Evolutionary conservation across 2,888 invertebrate genomes (phyloP), one percentile per base, ranked within the genome.

Genomic region (Pachycephus smyrnensis): DNA sequence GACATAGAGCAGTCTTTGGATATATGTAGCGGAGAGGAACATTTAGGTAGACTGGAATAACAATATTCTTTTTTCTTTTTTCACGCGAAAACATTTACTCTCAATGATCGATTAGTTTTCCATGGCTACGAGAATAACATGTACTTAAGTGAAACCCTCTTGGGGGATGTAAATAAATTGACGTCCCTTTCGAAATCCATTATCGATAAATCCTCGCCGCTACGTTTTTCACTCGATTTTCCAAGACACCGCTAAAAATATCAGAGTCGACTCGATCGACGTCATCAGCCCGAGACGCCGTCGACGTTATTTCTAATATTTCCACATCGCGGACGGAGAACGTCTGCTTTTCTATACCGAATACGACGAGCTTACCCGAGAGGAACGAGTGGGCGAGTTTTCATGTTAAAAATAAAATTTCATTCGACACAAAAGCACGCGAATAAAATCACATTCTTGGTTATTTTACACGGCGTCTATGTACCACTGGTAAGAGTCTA

Each of bases 401-500:
- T 1, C 6, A 40, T 1, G 23, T 9, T 55, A 55, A 55, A 23
- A 23, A 55, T 9, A 55, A 6, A 23, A 23, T 23, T 55, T 55
- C 23, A 55, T 55, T 55, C 55, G 1, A 0, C 9, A 55, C 3
- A 55, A 55, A 9, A 55, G 23, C 15, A 23, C 9, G 9, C 55
- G 9, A 23, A 55, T 55, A 55, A 55, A 55, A 23, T 55, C 55
- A 55, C 23, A 55, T 55, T 55, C 23, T 23, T 55, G 23, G 2
- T 23, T 1, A 55, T 23, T 55, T 55, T 55, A 23, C 6, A 9
- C 55, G 9, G 23, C 2, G 23, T 23, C 55, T 55, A 0, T 2
- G 23, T 55, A 55, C 23, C 23, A 15, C 23, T 2, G 9, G 77
- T 68, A 31, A 75, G 71, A 77, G 69, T 77, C 71, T 75, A 55